Evolutionary conservation across 2,797 vertebrate genomes (phyloP).

Genomic region (Brachyalestes nurse): DNA sequence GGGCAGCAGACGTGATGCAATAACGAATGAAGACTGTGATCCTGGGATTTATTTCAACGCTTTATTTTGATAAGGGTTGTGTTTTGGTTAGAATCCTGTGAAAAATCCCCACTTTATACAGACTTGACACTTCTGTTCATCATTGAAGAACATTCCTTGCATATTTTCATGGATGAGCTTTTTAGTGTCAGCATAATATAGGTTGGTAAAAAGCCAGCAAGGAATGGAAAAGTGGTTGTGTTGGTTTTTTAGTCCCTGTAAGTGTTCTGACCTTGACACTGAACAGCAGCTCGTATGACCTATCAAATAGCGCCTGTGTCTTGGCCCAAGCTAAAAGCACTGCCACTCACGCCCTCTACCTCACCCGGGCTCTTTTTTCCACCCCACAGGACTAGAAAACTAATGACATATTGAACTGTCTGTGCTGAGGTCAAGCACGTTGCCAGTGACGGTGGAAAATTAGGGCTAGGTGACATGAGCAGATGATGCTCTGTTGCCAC

Average conservation of each 20-base stretch:
- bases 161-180: background rate
- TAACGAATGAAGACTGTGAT: background rate
- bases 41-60: conserved; percentile 1
- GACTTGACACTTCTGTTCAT: background rate
- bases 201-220: background rate
- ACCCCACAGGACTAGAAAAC: conserved; percentile 29
- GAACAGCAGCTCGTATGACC: conserved; percentile 7
- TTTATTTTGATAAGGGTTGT: conserved; percentile 1
- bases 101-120: background rate
- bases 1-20: conserved; percentile 19
- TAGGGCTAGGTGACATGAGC: conserved; percentile 62
- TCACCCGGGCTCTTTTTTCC: conserved; percentile 12
- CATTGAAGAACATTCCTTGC: background rate
- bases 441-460: conserved; percentile 72
- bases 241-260: conserved; percentile 19
- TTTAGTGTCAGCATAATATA: background rate
- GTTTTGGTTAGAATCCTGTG: background rate
- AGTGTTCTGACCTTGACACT: conserved; percentile 26
- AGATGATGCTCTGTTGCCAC: conserved; percentile 52
- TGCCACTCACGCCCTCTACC: conserved; percentile 7
- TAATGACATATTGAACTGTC: conserved; percentile 80
- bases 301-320: conserved; percentile 23
- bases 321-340: conserved; percentile 17
- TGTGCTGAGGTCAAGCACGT: conserved; percentile 72
- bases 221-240: conserved; percentile 26